Evolutionary conservation across 2,113 vertebrate genomes (phyloP), one percentile per base, ranked within the genome.

Genomic region (Paradisaea rubra): DNA sequence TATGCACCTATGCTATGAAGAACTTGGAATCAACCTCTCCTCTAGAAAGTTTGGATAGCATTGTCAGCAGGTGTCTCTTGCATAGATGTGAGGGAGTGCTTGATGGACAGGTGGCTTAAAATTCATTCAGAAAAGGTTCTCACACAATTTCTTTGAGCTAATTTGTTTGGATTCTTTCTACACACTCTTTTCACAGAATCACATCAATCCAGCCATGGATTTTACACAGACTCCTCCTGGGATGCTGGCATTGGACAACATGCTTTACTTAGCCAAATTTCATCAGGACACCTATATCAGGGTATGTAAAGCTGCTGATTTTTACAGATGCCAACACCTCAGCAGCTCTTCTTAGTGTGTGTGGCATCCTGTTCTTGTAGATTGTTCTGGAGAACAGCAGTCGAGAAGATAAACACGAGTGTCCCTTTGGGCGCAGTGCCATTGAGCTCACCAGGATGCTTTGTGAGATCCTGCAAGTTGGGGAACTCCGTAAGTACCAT

Each of bases 301-400:
- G 97, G 99, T 99, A 94, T 90, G 92, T 52, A 52, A 57, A 49
- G 27, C 81, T 74, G 54, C 72, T 79, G 45, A 4, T 42, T 82
- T 86, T 77, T 73, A 35, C 39, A 50, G 47, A 31, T 66, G 35
- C 10, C 45, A n/a, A 10, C 41, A 74, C 24, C 27, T 86, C 23
- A 25, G 70, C 84, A 52, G 28, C 22, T 82, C 16, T 60, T 44
- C 42, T 72, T 44, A 74, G 59, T 22, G 24, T 23, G 5, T 59
- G 24, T 73, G 69, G 11, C 25, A 28, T 61, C 11, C 12, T 73
- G 15, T 68, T 49, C 9, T 80, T 39, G 15, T 89, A 99, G 99
- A 99, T 99, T 37, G 99, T 99, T 65, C 87, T 99, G 93, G 99
- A 99, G 97, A 99, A 99, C 97, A 99, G 99, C 96, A 99, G 99